These are phyloP conservation scores for Lophura nycthemera DNA, from an alignment of 2,113 vertebrate genomes.

Conservation along the genomic window DNA sequence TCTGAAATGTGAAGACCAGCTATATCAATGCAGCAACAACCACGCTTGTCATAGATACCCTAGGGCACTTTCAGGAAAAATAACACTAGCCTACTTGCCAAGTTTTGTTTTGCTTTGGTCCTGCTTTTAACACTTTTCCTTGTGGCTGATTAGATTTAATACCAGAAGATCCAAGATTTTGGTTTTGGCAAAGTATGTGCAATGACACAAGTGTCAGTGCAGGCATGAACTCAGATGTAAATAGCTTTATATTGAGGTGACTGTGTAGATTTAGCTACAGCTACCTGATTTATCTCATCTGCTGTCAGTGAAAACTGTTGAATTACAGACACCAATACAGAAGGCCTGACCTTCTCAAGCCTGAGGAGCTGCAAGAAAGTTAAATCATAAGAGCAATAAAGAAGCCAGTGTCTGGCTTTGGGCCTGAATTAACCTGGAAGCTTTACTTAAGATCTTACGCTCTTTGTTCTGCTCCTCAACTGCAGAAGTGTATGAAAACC, in stretches of 20 bases:
- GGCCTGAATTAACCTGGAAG: neutral
- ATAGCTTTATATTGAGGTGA: neutral
- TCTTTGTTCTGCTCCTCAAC: neutral
- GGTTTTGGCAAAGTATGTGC: neutral
- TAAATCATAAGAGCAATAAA: neutral
- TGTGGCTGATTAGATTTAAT: neutral
- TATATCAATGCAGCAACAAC: neutral
- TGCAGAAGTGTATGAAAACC: neutral
- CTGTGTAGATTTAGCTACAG: neutral
- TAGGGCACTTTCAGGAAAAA: neutral
- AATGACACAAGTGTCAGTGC: neutral
- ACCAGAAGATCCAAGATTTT: neutral
- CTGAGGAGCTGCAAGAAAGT: neutral
- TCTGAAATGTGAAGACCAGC: rapidly evolving
- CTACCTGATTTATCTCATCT: neutral
- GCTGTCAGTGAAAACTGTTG: neutral
- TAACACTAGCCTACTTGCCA: neutral
- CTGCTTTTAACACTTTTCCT: neutral
- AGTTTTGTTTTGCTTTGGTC: neutral
- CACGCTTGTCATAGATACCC: neutral
- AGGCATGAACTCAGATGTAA: neutral
- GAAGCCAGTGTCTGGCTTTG: neutral
- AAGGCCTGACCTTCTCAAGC: neutral
- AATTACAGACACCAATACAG: rapidly evolving
- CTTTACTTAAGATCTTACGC: neutral